Percentiles rank a stretch among this genome's conserved stretches.
Evolutionary conservation across 2,888 invertebrate species (phyloP).

Genomic region (Plagiodera versicolora): DNA sequence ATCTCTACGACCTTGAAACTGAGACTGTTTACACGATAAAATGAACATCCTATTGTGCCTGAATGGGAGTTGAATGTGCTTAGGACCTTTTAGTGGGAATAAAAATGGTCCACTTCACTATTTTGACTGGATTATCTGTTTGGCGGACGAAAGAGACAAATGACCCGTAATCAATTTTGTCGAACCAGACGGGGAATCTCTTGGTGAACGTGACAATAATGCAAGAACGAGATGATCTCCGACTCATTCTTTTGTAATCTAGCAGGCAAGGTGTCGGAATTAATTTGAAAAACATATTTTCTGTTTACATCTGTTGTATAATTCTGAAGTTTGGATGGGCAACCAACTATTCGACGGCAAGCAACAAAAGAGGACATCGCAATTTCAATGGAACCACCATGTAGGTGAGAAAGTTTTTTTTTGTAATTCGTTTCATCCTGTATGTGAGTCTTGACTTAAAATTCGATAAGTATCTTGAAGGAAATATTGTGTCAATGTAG

Average conservation of each 20-base stretch:
- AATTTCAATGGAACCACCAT: too few relatives aligned
- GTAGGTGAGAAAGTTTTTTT: too few relatives aligned
- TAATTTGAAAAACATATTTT: too few relatives aligned
- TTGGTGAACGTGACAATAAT: slow-evolving; percentile 13
- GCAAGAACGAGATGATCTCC: slow-evolving; percentile 15
- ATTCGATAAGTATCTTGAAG: too few relatives aligned
- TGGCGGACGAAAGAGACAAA: slow-evolving; percentile 47
- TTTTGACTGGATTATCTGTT: slow-evolving; percentile 41
- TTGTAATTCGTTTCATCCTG: too few relatives aligned
- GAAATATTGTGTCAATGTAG: too few relatives aligned
- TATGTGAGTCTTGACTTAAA: too few relatives aligned
- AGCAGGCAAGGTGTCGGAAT: too few relatives aligned
- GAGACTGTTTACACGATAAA: slow-evolving; percentile 44
- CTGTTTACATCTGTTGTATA: too few relatives aligned
- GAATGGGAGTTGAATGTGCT: slow-evolving; percentile 38
- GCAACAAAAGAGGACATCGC: too few relatives aligned
- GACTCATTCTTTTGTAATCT: background rate
- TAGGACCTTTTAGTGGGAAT: slow-evolving; percentile 48
- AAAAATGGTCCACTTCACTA: slow-evolving; percentile 44
- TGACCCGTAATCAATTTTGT: slow-evolving; percentile 49
- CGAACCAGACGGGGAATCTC: slow-evolving; percentile 18
- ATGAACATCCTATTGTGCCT: slow-evolving; percentile 40
- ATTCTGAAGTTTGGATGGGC: too few relatives aligned
- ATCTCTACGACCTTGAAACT: slow-evolving; percentile 41
- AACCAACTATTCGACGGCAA: too few relatives aligned